Base-by-base conservation (phyloP, 2,797 vertebrate species). In the Myoxocephalus aenaeus region DNA sequence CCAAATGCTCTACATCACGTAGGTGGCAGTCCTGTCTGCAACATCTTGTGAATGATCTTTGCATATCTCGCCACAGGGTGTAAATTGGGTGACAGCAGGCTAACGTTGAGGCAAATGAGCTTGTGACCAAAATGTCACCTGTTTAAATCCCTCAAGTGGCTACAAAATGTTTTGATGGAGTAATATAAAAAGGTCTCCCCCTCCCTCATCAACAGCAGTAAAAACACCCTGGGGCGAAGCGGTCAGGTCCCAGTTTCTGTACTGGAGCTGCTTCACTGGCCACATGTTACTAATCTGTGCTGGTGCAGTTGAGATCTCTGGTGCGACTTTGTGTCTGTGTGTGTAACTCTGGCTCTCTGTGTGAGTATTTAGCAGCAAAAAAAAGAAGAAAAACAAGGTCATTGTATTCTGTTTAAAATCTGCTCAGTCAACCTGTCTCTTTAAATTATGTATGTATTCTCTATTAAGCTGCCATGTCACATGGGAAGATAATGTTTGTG, bases 51-150 rank as follows among this genome's bases (percentile, higher is more conserved):
- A 87, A 73, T 53, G 67, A 50, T 34, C 79, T 87, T 85, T 90
- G 69, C 70, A 85, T 81, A 85, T 81, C 53, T 79, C 66, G 56
- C 76, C 79, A 67, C 38, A 1, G 70, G 83, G 77, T 8, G 13
- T 79, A 82, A 87, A 84, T 77, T 75, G 67, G 84, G 75, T 88
- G 70, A 87, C 59, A 70, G 38, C 22, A 86, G 68, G 76, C 74
- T 63, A 77, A 79, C 44, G 1, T 32, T 65, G 67, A 75, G 61
- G 86, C 58, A 89, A 88, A 89, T 85, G 69, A 88, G 78, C 51
- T 79, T 69, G 64, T 77, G 79, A 83, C 76, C 53, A 82, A 80
- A 70, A 77, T 81, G 73, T 83, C 77, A 81, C 63, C 58, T 59
- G 34, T 75, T 82, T 65, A 77, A 92, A 79, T 86, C 70, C 77